A percentile compares a stretch with the other conserved stretches of the same genome.
Conservation (phyloP, 1,140 invertebrate genomes). For the Rhopalosiphum padi region DNA sequence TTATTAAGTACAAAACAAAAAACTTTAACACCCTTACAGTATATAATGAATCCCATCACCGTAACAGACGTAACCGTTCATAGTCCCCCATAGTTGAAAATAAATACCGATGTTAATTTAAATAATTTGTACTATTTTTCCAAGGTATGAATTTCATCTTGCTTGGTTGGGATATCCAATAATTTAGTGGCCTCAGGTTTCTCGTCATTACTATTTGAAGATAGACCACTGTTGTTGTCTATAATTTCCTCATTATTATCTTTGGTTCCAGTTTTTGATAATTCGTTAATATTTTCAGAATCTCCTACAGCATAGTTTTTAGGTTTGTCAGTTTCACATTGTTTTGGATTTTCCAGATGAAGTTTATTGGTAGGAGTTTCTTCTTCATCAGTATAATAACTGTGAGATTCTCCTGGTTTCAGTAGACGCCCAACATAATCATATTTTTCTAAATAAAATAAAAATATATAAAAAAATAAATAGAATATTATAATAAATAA, state of each 20-base stretch:
- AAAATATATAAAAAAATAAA: conserved; percentile 62
- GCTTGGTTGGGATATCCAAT: background rate
- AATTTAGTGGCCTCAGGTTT: background rate
- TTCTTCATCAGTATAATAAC: conserved; percentile 92
- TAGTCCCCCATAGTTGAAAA: background rate
- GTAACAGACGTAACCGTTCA: background rate
- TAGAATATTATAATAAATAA: background rate
- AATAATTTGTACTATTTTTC: conserved; percentile 44
- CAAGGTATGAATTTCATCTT: background rate
- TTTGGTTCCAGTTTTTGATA: background rate
- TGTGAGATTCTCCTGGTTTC: conserved; percentile 89
- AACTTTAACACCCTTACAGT: conserved; percentile 41
- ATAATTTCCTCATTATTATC: background rate
- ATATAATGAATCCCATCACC: conserved; percentile 46
- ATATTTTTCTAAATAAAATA: conserved; percentile 81
- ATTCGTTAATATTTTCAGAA: background rate
- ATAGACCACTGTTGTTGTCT: background rate
- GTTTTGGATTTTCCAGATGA: conserved; percentile 60
- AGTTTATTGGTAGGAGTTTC: conserved; percentile 69
- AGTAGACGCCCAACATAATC: conserved; percentile 89
- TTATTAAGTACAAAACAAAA: conserved; percentile 53
- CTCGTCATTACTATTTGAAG: background rate
- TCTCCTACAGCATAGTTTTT: conserved; percentile 59
- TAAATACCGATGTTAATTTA: conserved; percentile 13
- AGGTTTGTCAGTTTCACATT: conserved; percentile 63